Conservation (phyloP, 2,113 vertebrate genomes). For the Aldabrachelys gigantea region DNA sequence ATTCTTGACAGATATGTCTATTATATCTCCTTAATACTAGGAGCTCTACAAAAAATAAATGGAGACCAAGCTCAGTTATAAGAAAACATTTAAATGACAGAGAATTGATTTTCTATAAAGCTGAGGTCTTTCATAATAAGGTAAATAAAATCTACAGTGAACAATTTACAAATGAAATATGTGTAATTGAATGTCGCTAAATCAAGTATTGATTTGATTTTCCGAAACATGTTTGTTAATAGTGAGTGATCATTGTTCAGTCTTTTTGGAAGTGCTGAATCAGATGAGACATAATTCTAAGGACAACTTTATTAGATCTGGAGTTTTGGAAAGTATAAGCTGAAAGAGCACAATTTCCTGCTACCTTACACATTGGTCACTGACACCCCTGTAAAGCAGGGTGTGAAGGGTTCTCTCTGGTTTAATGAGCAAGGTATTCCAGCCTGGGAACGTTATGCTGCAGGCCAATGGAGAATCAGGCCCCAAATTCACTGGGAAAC, state of each 20-base stretch:
- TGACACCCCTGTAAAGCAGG: neutral
- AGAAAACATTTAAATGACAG: constrained; percentile 67
- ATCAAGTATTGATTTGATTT: constrained; percentile 61
- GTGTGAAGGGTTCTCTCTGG: fast-evolving
- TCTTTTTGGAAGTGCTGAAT: constrained; percentile 56
- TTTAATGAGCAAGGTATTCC: fast-evolving
- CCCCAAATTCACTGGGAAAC: neutral
- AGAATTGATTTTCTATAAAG: constrained; percentile 74
- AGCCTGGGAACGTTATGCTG: neutral
- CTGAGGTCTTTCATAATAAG: constrained; percentile 62
- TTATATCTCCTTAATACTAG: constrained; percentile 53
- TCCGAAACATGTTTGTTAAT: constrained; percentile 64
- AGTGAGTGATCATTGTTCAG: constrained; percentile 46
- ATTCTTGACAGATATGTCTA: constrained; percentile 36
- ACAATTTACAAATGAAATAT: constrained; percentile 67
- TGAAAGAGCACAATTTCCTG: neutral
- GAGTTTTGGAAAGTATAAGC: neutral
- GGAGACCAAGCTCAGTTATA: constrained; percentile 51
- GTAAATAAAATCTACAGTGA: constrained; percentile 55
- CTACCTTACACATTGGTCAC: neutral
- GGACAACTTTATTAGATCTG: neutral
- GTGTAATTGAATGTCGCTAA: constrained; percentile 58
- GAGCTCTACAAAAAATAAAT: constrained; percentile 59
- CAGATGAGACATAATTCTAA: constrained; percentile 34
- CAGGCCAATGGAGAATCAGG: neutral